Evolutionary conservation across 1,140 invertebrate genomes (phyloP), one percentile per base, ranked within the genome.

Genomic region (Ganaspis sp.): DNA sequence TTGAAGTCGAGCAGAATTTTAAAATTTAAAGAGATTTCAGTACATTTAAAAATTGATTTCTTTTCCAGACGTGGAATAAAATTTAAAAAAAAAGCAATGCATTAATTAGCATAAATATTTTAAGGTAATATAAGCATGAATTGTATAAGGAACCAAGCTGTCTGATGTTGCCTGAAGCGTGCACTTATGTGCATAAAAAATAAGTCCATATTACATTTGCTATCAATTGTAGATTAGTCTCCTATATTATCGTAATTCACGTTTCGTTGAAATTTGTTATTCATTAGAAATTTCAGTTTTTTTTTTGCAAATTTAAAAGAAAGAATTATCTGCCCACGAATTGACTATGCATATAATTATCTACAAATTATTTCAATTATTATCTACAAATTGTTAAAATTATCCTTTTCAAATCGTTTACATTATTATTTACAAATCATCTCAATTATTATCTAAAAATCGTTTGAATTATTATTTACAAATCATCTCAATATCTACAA

Each of bases 151-250:
- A 49, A 49, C 45, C 45, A 49, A 17, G 45, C 45, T 49, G 45
- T 49, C 45, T 49, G 45, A 49, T 49, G n/a, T 15, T 9, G 9
- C 15, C 15, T 49, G 45, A 4, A 49, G 19, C 45, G 6, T 49
- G 45, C 8, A 9, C 45, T 49, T 49, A 49, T 49, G 45, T 49
- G 1, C 19, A 49, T 49, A 17, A n/a, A 49, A 49, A 49, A 49
- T 49, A 49, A 49, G 19, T 4, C 45, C 17, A 17, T n/a, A n/a
- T 17, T 17, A 17, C 15, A 49, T 17, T 26, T 12, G 23, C 26
- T 64, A 64, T 64, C 58, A 64, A 26, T 29, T 29, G 21, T 15
- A 64, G 23, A 29, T 64, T 64, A 64, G 11, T n/a, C 11, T 64
- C 17, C 17, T 19, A 17, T 1, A 17, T 19, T n/a, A 17, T 49